phyloP scores from a whole-genome alignment of 2,888 invertebrate species.

The Phengaris alcon region DNA sequence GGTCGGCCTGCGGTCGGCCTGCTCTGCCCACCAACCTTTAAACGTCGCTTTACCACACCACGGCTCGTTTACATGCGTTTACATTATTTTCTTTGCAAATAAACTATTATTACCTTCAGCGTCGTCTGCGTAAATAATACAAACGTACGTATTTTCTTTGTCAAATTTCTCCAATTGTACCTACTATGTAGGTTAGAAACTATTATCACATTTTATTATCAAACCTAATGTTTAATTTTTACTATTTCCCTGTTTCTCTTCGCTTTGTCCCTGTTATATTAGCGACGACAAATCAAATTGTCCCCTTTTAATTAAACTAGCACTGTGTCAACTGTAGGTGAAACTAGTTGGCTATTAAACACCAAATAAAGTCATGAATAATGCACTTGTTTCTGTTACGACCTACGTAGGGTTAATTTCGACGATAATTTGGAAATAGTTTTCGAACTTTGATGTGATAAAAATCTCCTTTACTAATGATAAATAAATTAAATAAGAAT shows the following conservation, averaged over 20 bases:
- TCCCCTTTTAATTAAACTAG: constrained; percentile 73
- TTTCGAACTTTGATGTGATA: not conserved
- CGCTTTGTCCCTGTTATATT: constrained; percentile 48
- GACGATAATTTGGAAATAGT: not conserved
- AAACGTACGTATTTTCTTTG: too few relatives aligned
- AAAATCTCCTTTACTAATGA: not conserved
- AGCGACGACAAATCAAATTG: constrained; percentile 65
- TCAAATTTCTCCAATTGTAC: too few relatives aligned
- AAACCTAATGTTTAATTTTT: not conserved
- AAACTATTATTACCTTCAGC: not conserved
- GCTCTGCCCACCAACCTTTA: constrained; percentile 38
- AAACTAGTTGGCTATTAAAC: constrained; percentile 47
- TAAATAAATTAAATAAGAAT: not conserved
- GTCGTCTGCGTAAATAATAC: not conserved
- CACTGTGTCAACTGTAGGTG: constrained; percentile 68
- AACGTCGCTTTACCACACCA: constrained; percentile 35
- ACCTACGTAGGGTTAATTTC: not conserved
- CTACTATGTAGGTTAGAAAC: too few relatives aligned
- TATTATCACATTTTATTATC: too few relatives aligned
- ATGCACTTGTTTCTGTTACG: constrained; percentile 49
- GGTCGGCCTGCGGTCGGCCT: constrained; percentile 57
- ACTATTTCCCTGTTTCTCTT: not conserved
- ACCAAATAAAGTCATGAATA: constrained; percentile 58
- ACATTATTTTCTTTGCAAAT: not conserved
- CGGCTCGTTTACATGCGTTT: constrained; percentile 30